Evolutionary conservation across 2,888 invertebrate genomes (phyloP).

Genomic region (Timandra comae): DNA sequence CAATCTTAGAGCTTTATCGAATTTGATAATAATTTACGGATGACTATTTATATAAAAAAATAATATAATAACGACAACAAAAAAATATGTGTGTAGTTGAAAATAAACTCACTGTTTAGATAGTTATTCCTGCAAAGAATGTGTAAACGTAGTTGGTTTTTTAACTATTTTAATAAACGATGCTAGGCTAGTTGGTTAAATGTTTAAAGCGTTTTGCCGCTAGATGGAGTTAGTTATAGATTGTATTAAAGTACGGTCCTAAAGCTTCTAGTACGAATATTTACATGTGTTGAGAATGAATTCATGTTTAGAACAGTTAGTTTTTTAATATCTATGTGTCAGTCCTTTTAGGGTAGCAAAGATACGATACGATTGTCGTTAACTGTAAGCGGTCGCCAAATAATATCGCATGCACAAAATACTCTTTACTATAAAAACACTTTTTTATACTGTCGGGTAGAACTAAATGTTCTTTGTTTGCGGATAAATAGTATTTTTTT

Average conservation of each 20-base stretch:
- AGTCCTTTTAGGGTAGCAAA: conserved; percentile 32
- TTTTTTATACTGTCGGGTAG: conserved; percentile 50
- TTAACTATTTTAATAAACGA: conserved; percentile 66
- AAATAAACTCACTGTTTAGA: conserved; percentile 53
- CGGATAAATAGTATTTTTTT: conserved; percentile 60
- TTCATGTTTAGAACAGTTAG: conserved; percentile 60
- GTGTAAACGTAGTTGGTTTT: conserved; percentile 57
- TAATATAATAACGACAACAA: conserved; percentile 29
- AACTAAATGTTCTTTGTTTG: conserved; percentile 50
- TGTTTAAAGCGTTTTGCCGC: conserved; percentile 35
- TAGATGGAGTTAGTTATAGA: conserved; percentile 46
- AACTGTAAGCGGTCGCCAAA: conserved; percentile 26
- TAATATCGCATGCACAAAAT: conserved; percentile 53
- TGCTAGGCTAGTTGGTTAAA: conserved; percentile 65
- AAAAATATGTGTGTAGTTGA: conserved; percentile 30
- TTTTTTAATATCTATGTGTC: conserved; percentile 55
- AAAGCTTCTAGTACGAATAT: conserved; percentile 65
- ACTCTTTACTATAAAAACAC: conserved; percentile 57
- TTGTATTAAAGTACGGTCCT: conserved; percentile 53
- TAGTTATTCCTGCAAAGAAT: conserved; percentile 56
- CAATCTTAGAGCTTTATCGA: conserved; percentile 77
- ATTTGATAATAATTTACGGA: conserved; percentile 76
- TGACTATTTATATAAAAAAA: conserved; percentile 60
- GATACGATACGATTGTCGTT: too few relatives aligned
- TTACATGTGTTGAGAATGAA: conserved; percentile 50